Base-by-base conservation (phyloP, 2,888 invertebrate genomes). In the Melipona bicolor region DNA sequence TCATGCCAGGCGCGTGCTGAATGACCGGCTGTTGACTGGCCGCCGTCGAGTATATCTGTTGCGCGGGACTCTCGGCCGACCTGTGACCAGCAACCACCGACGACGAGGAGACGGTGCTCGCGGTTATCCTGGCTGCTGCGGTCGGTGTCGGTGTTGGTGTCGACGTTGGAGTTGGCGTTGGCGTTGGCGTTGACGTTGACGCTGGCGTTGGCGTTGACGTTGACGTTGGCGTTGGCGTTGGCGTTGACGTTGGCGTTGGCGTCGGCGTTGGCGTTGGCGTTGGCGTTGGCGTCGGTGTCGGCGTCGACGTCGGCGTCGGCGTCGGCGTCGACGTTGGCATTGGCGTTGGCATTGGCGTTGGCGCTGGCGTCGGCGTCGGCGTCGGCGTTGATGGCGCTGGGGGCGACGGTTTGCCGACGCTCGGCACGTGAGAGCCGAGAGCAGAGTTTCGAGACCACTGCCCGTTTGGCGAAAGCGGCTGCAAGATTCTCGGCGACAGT, bases 1-100 rank as follows among this genome's bases (percentile, higher is more conserved):
- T 88, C 94, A 94, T 94, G 4, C 94, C 94, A 0, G 94, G 93
- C 11, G 94, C 94, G 36, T 94, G 94, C 64, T 94, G 94, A 49
- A 94, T 94, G 0, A 94, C 94, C 4, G 94, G 94, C 36, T 94
- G 94, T 72, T 93, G 94, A 71, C 91, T 93, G 4, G 93, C 91
- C 4, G 94, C 93, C 0, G 94, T 94, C 3, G 94, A 94, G 50
- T 94, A 94, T 13, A 94, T 92, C 52, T 94, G 94, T 61, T 93
- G 93, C 0, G 87, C 71, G 0, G 91, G 87, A 2, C 90, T 75
- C 13, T 94, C 43, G 11, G 43, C 94, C 0, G 93, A 91, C 69
- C 93, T 88, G n/a, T 94, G 93, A 9, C 92, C 91, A 0, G 94
- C 90, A 5, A 94, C 91, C 43, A 9, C 9, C 43, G 43, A 43